Conservation (phyloP, 2,797 vertebrate species). For the Paedocypris micromegethes region DNA sequence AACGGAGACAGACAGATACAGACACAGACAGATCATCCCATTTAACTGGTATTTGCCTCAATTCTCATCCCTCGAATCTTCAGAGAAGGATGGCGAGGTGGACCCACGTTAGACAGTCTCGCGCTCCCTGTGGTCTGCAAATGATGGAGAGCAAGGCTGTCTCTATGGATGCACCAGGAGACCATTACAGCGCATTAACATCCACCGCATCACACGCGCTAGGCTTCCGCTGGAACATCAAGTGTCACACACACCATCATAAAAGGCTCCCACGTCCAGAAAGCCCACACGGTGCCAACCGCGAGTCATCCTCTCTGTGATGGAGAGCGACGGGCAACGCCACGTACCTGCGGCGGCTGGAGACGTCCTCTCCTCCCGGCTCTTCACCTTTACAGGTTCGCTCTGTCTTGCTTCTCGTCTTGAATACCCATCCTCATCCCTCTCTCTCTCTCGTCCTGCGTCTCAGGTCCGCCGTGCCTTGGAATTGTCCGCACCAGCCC, state of each 20-base stretch:
- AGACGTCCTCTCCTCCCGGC: not conserved
- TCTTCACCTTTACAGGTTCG: conserved; percentile 5
- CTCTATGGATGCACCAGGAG: not conserved
- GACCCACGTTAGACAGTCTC: no score
- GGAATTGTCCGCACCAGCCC: conserved; percentile 64
- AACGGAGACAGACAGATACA: no score
- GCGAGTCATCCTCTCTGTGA: no score
- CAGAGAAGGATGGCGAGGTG: conserved; percentile 6
- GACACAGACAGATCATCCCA: no score
- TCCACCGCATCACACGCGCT: conserved; percentile 32
- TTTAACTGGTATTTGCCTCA: no score
- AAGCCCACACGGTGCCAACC: no score
- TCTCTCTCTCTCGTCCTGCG: conserved; percentile 40
- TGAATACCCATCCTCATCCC: conserved; percentile 26
- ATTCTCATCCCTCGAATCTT: no score
- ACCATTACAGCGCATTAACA: conserved; percentile 47
- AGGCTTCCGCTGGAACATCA: not conserved
- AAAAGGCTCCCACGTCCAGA: no score
- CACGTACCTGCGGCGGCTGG: conserved; percentile 41
- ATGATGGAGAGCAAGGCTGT: no score
- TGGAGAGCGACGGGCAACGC: conserved; percentile 9
- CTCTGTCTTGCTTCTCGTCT: conserved; percentile 32
- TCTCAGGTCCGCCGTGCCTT: conserved; percentile 38
- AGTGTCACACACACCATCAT: no score
- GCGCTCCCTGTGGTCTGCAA: no score